Evolutionary conservation across 2,113 vertebrate genomes (phyloP).

Genomic region (Phasianus colchicus): DNA sequence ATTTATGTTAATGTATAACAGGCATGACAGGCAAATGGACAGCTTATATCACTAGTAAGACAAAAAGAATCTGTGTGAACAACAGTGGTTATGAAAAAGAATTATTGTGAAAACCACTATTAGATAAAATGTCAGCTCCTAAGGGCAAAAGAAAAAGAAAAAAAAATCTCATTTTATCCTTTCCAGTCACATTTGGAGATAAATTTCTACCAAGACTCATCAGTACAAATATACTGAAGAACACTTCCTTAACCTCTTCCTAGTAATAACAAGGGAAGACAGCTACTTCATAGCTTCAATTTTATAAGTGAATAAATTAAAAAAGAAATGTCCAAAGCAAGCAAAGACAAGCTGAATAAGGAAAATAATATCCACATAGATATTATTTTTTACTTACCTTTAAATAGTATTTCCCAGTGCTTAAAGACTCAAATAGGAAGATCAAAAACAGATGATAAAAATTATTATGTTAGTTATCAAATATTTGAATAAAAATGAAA

Average conservation of each 20-base stretch:
- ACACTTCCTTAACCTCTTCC: constrained; percentile 37
- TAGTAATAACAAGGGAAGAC: constrained; percentile 7
- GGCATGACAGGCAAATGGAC: not conserved
- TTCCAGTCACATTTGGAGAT: not conserved
- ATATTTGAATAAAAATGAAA: not conserved
- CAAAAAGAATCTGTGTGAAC: not conserved
- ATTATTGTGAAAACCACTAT: not conserved
- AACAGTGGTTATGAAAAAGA: not conserved
- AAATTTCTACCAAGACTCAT: not conserved
- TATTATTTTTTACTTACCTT: not conserved
- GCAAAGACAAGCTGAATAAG: not conserved
- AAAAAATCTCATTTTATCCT: not conserved
- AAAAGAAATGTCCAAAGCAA: not conserved
- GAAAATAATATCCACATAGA: not conserved
- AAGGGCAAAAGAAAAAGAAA: not conserved
- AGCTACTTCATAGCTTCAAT: not conserved
- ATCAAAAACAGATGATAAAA: not conserved
- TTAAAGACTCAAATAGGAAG: not conserved
- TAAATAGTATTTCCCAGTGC: not conserved
- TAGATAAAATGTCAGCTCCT: constrained; percentile 12
- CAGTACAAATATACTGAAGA: not conserved
- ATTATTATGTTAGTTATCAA: not conserved
- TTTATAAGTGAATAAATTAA: not conserved
- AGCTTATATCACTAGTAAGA: not conserved
- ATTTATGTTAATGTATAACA: not conserved